Conservation (phyloP, 2,888 invertebrate genomes). For the Chironomus riparius region DNA sequence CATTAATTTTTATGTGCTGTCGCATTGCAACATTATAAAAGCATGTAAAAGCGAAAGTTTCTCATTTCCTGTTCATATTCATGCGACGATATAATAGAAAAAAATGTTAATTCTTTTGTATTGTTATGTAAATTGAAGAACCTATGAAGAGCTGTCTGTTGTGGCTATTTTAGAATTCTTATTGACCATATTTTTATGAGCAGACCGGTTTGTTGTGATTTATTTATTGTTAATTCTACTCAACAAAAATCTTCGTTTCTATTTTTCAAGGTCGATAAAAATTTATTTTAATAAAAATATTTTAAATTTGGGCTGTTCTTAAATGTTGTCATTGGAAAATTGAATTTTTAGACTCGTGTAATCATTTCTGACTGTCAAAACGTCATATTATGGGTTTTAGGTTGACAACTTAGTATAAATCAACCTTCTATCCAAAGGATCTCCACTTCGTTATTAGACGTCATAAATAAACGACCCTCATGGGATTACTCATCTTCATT, state of each 20-base stretch:
- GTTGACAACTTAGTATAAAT: no score
- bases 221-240: not conserved
- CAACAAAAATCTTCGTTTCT: not conserved
- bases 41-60: constrained; percentile 17
- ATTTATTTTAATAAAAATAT: not conserved
- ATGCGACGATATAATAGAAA: not conserved
- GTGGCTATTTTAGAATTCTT: not conserved
- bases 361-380: no score
- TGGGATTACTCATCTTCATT: no score
- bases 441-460: no score
- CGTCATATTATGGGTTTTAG: no score
- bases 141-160: no score
- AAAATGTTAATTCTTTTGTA: not conserved
- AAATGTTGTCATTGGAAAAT: no score
- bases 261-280: not conserved
- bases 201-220: not conserved
- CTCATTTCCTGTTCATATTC: constrained; percentile 3
- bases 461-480: no score
- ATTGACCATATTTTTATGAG: not conserved
- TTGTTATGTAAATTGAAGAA: not conserved
- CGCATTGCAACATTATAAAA: not conserved
- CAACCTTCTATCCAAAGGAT: no score
- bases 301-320: not conserved
- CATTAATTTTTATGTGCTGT: not conserved
- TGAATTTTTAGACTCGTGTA: no score